Evolutionary conservation across 1,140 invertebrate species (phyloP).

Genomic region (Parapsyche elsis): DNA sequence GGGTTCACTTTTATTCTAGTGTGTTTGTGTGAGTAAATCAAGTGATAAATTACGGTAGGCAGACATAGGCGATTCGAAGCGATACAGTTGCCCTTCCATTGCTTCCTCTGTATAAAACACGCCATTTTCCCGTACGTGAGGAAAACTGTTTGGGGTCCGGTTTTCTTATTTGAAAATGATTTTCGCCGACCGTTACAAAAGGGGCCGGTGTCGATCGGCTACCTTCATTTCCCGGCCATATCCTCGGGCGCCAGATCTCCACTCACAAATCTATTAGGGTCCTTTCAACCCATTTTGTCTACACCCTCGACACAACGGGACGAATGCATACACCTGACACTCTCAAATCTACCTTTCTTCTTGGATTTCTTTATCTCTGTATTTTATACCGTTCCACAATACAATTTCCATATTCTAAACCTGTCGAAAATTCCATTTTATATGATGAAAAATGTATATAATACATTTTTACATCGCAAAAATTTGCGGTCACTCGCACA

Average conservation of each 20-base stretch:
- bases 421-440: background rate
- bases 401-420: constrained; percentile 5
- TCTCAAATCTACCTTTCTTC: background rate
- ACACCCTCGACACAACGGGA: background rate
- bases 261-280: constrained; percentile 39
- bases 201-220: constrained; percentile 16
- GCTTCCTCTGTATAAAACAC: background rate
- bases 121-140: constrained; percentile 12
- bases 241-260: constrained; percentile 38
- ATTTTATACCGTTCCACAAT: background rate
- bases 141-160: constrained; percentile 1
- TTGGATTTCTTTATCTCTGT: background rate
- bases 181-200: constrained; percentile 26
- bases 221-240: constrained; percentile 40
- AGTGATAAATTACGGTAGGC: constrained; percentile 13
- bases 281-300: constrained; percentile 23
- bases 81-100: background rate
- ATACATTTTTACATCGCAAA: no score
- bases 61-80: background rate
- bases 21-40: constrained; percentile 2
- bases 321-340: constrained; percentile 24
- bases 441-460: background rate
- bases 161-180: constrained; percentile 32
- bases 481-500: no score
- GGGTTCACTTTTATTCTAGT: background rate